Evolutionary conservation across 1,140 invertebrate genomes (phyloP), one percentile per base, ranked within the genome.

Genomic region (Neodiprion lecontei): DNA sequence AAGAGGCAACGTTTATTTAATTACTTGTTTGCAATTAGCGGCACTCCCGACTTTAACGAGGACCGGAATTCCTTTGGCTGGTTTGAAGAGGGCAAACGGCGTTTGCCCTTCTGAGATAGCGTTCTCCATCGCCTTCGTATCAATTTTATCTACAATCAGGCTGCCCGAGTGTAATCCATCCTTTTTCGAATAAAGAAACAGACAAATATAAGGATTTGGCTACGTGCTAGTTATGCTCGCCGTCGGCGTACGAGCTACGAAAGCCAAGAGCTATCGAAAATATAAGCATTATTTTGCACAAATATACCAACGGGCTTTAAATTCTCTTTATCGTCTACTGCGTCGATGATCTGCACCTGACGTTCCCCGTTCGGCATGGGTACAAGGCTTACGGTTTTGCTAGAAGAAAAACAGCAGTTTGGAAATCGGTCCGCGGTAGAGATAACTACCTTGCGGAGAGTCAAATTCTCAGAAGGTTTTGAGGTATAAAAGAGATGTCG

Each of bases 1-100:
- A 69, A 28, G 70, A 12, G 4, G 70, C 12, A 17, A 71, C 9
- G 47, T 11, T 40, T 8, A 71, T 0, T 23, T 49, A 14, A 71
- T 86, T 84, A 91, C 90, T 76, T 92, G 89, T 82, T 91, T 91
- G 66, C 89, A 81, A 70, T 78, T 85, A 49, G 87, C 88, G 12
- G 88, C 53, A 61, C n/a, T 61, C 48, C 89, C 82, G 66, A 92
- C 88, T 79, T 91, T 91, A n/a, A 92, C 91, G 11, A 92, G 85
- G n/a, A 92, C 88, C 9, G 91, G 91, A 79, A 90, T 90, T 68
- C 91, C 90, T 74, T 89, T 90, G 49, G 88, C 84, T 14, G 91
- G 91, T 78, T 90, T 90, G 28, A 91, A 86, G 14, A 92, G 82
- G 4, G 91, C 91, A 78, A 92, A 92, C 0, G 91, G 91, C 10